phyloP scores from a whole-genome alignment of 2,113 vertebrate genomes.

The Amia ocellicauda region DNA sequence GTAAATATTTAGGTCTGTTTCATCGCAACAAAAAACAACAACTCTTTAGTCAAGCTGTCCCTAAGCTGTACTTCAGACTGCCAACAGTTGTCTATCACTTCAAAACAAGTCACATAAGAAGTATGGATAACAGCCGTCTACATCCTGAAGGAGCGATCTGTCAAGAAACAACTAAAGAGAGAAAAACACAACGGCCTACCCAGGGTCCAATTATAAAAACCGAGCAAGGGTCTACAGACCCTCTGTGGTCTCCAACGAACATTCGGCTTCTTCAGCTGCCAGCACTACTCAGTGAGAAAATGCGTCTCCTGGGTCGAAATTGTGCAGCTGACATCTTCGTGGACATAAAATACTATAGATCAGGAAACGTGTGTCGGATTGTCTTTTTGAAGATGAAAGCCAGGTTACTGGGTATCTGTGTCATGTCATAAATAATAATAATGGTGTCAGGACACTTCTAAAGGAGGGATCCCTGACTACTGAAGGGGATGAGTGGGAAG shows the following conservation, averaged over 20 bases:
- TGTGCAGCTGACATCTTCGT: constrained; percentile 24
- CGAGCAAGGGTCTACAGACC: constrained; percentile 16
- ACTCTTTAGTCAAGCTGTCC: neutral
- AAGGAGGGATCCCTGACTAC: neutral
- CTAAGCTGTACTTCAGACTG: neutral
- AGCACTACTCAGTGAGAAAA: constrained; percentile 26
- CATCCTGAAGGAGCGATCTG: neutral
- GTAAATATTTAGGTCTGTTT: too few relatives aligned
- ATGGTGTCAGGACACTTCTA: neutral
- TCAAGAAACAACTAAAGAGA: neutral
- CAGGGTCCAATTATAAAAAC: constrained; percentile 29
- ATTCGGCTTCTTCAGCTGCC: constrained; percentile 19
- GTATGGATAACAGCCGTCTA: neutral
- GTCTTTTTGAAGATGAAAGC: neutral
- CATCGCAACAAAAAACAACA: neutral
- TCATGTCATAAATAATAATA: neutral
- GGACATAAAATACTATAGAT: neutral
- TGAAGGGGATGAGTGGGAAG: neutral
- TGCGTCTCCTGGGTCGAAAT: constrained; percentile 13
- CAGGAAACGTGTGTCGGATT: neutral
- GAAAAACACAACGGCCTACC: constrained; percentile 9
- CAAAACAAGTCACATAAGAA: neutral
- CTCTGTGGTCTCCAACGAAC: constrained; percentile 19
- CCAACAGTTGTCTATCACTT: neutral
- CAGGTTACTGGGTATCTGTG: neutral